These are phyloP conservation scores for Antechinus stuartii DNA, from an alignment of 2,113 vertebrate species.

Conservation along the genomic window DNA sequence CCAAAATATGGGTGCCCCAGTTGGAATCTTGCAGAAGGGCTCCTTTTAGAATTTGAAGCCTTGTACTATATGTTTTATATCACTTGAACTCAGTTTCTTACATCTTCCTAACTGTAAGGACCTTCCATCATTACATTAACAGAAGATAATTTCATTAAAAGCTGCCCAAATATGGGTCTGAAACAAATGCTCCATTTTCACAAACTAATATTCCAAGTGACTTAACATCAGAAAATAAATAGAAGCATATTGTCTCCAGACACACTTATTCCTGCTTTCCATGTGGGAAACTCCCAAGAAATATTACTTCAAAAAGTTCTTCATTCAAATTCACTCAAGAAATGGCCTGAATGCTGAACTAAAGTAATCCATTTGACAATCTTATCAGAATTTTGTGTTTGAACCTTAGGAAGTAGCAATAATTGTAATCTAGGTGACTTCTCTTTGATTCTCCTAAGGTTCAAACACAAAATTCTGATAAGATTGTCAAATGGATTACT, in stretches of 20 bases:
- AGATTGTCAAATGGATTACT: too few relatives aligned
- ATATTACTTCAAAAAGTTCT: not conserved
- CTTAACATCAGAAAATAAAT: not conserved
- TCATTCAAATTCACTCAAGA: not conserved
- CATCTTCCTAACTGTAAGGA: not conserved
- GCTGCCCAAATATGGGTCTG: not conserved
- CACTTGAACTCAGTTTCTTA: not conserved
- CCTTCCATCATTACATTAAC: not conserved
- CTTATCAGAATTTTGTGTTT: not conserved
- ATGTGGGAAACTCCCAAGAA: not conserved
- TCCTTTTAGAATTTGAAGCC: not conserved
- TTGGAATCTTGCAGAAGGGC: not conserved
- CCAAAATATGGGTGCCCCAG: not conserved
- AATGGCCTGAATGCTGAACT: not conserved
- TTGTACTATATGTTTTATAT: not conserved
- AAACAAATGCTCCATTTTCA: not conserved
- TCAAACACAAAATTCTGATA: too few relatives aligned
- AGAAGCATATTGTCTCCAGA: not conserved
- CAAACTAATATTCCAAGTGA: not conserved
- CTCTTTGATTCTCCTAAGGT: too few relatives aligned
- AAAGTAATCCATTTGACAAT: not conserved
- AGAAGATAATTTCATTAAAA: not conserved
- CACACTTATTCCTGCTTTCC: not conserved
- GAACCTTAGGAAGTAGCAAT: not conserved
- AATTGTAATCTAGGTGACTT: too few relatives aligned